Evolutionary conservation across 2,888 invertebrate genomes (phyloP), one percentile per base, ranked within the genome.

Genomic region (Stegophylla sp.): DNA sequence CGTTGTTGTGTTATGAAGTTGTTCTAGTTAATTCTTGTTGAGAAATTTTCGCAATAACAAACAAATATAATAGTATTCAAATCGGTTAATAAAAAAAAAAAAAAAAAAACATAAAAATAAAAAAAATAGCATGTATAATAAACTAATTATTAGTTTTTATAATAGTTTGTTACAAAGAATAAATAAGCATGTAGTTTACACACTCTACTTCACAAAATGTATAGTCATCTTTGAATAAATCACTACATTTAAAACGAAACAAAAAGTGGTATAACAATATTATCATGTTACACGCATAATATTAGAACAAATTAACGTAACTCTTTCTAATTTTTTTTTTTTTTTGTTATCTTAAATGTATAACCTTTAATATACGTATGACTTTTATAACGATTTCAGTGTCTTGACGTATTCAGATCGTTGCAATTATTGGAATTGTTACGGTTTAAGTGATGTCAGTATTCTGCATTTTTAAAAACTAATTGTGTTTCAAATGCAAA

Each of bases 181-280:
- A 43, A 59, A n/a, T 26, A n/a, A 45, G 12, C 72, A 28, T 63
- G 7, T n/a, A 20, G 15, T 74, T 74, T n/a, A n/a, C 20, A 63
- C 61, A 74, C 28, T 74, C 45, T 74, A 74, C 20, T 63, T 74
- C 48, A 48, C 15, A 74, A 61, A n/a, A 9, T 28, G 34, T 48
- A 17, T 48, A 63, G 20, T 48, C 34, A 28, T 63, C 48, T 28
- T 28, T 28, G 28, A 74, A 48, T 61, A 72, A 72, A 72, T 72
- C 56, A n/a, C 1, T 4, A 28, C 10, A 23, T n/a, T 15, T 28
- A 5, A 5, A 28, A 48, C 12, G 17, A 56, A 1, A 5, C 1
- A 28, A 45, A 61, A 26, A 28, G 0, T 28, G 12, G 3, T 56
- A 9, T 10, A 56, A 56, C 1, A 15, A 51, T n/a, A n/a, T n/a